Conservation (phyloP, 2,797 vertebrate genomes). For the Echiichthys vipera region DNA sequence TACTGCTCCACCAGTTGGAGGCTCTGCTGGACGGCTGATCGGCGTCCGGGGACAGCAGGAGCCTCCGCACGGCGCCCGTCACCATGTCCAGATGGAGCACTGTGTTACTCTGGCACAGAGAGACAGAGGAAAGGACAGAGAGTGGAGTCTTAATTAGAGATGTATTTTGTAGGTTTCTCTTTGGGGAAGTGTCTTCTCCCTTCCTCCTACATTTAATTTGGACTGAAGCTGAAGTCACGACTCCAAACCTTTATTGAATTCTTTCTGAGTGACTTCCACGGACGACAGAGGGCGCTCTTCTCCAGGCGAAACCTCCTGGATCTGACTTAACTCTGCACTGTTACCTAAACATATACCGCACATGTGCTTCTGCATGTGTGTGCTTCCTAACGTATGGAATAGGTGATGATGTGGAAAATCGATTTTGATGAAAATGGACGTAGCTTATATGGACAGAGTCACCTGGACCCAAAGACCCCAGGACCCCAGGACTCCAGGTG, state of each 20-base stretch:
- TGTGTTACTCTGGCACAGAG: constrained; percentile 88
- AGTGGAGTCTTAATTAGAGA: too few species aligned
- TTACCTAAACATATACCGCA: background rate
- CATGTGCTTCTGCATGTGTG: constrained; percentile 9
- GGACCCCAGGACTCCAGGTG: too few species aligned
- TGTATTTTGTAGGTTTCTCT: too few species aligned
- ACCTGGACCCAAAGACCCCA: too few species aligned
- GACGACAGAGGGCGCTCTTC: constrained; percentile 52
- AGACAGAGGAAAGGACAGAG: background rate
- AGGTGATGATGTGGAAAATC: too few species aligned
- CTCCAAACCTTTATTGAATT: too few species aligned
- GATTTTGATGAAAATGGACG: too few species aligned
- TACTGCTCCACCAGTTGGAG: constrained; percentile 89
- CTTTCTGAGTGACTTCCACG: too few species aligned
- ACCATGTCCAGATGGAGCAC: constrained; percentile 91
- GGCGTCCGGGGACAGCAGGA: constrained; percentile 83
- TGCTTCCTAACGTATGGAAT: background rate
- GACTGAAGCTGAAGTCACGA: background rate
- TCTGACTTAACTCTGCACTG: background rate
- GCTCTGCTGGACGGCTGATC: constrained; percentile 75
- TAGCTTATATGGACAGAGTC: too few species aligned
- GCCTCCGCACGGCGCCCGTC: constrained; percentile 85
- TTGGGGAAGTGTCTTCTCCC: too few species aligned
- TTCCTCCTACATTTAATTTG: too few species aligned
- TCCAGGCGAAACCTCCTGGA: background rate